Conservation (phyloP, 30 jellyfish, hydroid and myxozoan species). For the Turritopsis rubra region DNA sequence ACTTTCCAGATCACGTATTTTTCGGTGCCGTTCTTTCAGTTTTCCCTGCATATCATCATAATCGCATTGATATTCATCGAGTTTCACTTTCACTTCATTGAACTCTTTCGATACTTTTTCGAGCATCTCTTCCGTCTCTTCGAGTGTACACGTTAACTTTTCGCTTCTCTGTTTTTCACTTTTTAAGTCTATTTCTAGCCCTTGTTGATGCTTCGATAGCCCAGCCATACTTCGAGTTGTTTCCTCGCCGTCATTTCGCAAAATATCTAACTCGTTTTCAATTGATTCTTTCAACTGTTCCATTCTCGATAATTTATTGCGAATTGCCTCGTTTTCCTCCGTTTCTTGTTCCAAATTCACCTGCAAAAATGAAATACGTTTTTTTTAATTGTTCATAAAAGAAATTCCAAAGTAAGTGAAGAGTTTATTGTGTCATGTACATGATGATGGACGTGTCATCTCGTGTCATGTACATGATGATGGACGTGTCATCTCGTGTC, state of each 20-base stretch:
- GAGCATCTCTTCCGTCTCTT: constrained; percentile 65
- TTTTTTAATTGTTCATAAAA: not conserved
- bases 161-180: constrained; percentile 42
- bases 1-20: constrained; percentile 55
- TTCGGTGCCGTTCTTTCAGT: constrained; percentile 49
- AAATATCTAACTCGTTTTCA: constrained; percentile 44
- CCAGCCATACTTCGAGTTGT: constrained; percentile 45
- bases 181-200: constrained; percentile 34
- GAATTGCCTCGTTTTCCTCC: constrained; percentile 60
- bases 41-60: constrained; percentile 43
- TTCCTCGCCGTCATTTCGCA: constrained; percentile 50
- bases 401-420: no score
- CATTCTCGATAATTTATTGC: constrained; percentile 37
- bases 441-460: no score
- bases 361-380: not conserved
- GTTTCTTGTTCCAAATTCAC: constrained; percentile 69
- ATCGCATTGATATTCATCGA: constrained; percentile 40
- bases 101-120: constrained; percentile 46
- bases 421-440: no score
- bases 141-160: constrained; percentile 58
- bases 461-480: no score
- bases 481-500: no score
- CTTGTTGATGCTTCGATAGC: constrained; percentile 52
- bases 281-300: constrained; percentile 45
- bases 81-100: constrained; percentile 39